Conservation (phyloP, 1,140 invertebrate species). For the Aphidius gifuensis region DNA sequence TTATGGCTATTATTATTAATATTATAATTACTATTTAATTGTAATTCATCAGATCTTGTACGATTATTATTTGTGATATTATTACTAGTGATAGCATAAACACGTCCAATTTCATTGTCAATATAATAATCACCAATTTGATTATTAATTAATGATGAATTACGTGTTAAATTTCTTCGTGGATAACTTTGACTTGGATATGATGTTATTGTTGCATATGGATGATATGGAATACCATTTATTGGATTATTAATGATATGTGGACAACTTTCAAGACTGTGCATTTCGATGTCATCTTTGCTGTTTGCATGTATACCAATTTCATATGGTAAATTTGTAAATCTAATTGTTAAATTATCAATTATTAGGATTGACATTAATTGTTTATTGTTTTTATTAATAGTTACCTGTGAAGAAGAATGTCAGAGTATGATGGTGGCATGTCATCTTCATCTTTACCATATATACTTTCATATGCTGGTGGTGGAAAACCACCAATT, state of each 20-base stretch:
- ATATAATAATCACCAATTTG: slow-evolving; percentile 42
- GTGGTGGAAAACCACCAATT: slow-evolving; percentile 47
- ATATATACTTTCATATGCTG: slow-evolving; percentile 53
- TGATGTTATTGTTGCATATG: slow-evolving; percentile 34
- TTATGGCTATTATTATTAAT: neutral
- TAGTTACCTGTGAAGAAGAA: slow-evolving; percentile 44
- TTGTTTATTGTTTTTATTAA: neutral
- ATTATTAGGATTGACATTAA: neutral
- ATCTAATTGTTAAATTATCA: slow-evolving; percentile 28
- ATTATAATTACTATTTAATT: slow-evolving; percentile 4
- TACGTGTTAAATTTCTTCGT: slow-evolving; percentile 33
- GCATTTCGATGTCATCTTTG: slow-evolving; percentile 47
- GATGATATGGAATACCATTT: slow-evolving; percentile 30
- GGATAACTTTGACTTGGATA: slow-evolving; percentile 43
- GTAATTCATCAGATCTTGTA: slow-evolving; percentile 10
- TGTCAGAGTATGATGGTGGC: slow-evolving; percentile 52
- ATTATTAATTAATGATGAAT: slow-evolving; percentile 42
- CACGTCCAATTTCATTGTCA: slow-evolving; percentile 37
- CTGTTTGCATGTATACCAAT: slow-evolving; percentile 40
- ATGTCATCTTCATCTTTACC: slow-evolving; percentile 48
- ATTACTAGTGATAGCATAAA: slow-evolving; percentile 10
- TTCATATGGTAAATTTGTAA: slow-evolving; percentile 44
- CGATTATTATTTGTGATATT: neutral
- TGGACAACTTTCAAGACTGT: slow-evolving; percentile 38
- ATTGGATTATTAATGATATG: slow-evolving; percentile 41